Evolutionary conservation across 2,797 vertebrate species (phyloP).

Genomic region (Remorina albescens): DNA sequence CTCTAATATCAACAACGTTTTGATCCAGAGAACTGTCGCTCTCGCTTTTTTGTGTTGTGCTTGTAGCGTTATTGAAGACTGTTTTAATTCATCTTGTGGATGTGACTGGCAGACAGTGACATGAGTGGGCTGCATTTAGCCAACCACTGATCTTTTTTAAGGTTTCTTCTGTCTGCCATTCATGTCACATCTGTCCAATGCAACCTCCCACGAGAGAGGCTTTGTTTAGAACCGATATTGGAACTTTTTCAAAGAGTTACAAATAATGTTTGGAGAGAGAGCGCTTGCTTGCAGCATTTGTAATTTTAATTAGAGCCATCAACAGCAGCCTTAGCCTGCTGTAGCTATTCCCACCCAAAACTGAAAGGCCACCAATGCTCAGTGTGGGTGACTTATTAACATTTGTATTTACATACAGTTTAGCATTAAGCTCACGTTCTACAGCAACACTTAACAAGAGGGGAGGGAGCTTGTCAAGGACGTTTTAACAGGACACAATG

Average conservation of each 20-base stretch:
- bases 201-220: slow-evolving; percentile 79
- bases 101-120: slow-evolving; percentile 79
- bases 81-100: slow-evolving; percentile 42
- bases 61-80: slow-evolving; percentile 29
- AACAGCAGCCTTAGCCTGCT: slow-evolving; percentile 29
- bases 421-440: slow-evolving; percentile 46
- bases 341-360: slow-evolving; percentile 42
- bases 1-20: slow-evolving; percentile 11
- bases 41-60: slow-evolving; percentile 19
- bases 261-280: slow-evolving; percentile 47
- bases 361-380: slow-evolving; percentile 49
- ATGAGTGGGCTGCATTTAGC: slow-evolving; percentile 79
- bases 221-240: slow-evolving; percentile 80
- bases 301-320: slow-evolving; percentile 60
- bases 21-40: slow-evolving; percentile 19
- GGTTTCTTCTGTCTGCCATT: slow-evolving; percentile 74
- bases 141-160: slow-evolving; percentile 80
- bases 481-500: slow-evolving; percentile 24
- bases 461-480: slow-evolving; percentile 4
- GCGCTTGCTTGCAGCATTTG: slow-evolving; percentile 45
- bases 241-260: slow-evolving; percentile 71
- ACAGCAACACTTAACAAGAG: slow-evolving; percentile 14
- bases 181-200: slow-evolving; percentile 83
- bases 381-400: slow-evolving; percentile 58
- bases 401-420: slow-evolving; percentile 59